phyloP scores from a whole-genome alignment of 2,888 invertebrate species.

The Eledona agricola region DNA sequence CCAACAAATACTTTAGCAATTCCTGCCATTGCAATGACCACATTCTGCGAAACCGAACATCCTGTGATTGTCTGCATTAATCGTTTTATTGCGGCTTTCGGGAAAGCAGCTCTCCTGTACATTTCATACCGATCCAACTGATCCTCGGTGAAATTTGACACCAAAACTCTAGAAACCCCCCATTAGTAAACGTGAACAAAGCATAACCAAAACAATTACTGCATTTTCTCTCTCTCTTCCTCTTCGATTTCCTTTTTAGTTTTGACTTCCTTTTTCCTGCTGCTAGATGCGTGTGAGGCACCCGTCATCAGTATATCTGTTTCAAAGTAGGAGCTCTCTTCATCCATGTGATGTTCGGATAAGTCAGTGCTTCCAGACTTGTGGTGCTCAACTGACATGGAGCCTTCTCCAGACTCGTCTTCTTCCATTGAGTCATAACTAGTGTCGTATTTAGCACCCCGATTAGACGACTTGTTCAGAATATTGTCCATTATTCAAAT shows the following conservation, averaged over 20 bases:
- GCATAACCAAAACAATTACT: no score
- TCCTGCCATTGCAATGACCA: conserved; percentile 99
- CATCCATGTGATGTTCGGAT: conserved; percentile 34
- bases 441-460: not conserved
- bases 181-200: no score
- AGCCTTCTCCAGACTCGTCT: conserved; percentile 4
- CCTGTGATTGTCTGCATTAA: conserved; percentile 99
- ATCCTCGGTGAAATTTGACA: conserved; percentile 98
- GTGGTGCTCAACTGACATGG: not conserved
- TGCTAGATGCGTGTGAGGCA: conserved; percentile 47
- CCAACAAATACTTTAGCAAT: conserved; percentile 99
- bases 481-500: conserved; percentile 49
- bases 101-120: conserved; percentile 96
- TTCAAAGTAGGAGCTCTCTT: conserved; percentile 49
- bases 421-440: conserved; percentile 19
- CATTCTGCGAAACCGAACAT: conserved; percentile 96
- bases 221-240: conserved; percentile 96
- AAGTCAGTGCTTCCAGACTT: no score
- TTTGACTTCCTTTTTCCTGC: conserved; percentile 72
- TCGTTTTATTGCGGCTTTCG: conserved; percentile 96
- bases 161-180: conserved; percentile 79
- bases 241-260: conserved; percentile 88
- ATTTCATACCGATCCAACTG: conserved; percentile 98
- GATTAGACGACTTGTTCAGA: conserved; percentile 43
- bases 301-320: conserved; percentile 59